These are phyloP conservation scores for Pachypsylla venusta DNA, from an alignment of 1,140 invertebrate genomes.

Conservation along the genomic window DNA sequence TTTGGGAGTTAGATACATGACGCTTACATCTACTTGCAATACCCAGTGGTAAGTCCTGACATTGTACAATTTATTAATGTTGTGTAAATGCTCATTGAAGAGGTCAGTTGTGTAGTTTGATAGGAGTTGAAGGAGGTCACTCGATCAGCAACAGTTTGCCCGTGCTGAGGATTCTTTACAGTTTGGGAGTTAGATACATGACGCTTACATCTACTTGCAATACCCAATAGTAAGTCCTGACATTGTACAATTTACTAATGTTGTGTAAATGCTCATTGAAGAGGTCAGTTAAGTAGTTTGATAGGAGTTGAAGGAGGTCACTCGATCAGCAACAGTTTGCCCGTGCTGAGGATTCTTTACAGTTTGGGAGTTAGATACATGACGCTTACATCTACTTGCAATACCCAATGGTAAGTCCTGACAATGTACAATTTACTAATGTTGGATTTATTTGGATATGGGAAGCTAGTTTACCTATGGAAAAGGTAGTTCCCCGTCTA, in stretches of 20 bases:
- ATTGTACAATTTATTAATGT: too few relatives aligned
- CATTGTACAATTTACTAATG: too few relatives aligned
- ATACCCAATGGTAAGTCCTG: slow-evolving; percentile 43
- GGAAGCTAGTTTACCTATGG: too few relatives aligned
- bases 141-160: slow-evolving; percentile 69
- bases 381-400: slow-evolving; percentile 51
- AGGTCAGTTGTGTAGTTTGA: slow-evolving; percentile 43
- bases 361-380: slow-evolving; percentile 60
- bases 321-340: slow-evolving; percentile 66
- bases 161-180: slow-evolving; percentile 66
- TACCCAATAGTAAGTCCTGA: slow-evolving; percentile 41
- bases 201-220: slow-evolving; percentile 53
- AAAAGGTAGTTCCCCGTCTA: too few relatives aligned
- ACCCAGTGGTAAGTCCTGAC: background rate
- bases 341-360: slow-evolving; percentile 67
- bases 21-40: background rate
- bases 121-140: slow-evolving; percentile 56
- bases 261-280: background rate
- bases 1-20: background rate
- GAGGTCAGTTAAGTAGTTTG: slow-evolving; percentile 41
- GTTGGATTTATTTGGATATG: background rate
- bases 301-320: slow-evolving; percentile 57
- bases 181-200: slow-evolving; percentile 58
- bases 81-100: background rate
- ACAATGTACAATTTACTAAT: too few relatives aligned